Conservation (phyloP, 1,140 invertebrate genomes). For the Venturia canescens region DNA sequence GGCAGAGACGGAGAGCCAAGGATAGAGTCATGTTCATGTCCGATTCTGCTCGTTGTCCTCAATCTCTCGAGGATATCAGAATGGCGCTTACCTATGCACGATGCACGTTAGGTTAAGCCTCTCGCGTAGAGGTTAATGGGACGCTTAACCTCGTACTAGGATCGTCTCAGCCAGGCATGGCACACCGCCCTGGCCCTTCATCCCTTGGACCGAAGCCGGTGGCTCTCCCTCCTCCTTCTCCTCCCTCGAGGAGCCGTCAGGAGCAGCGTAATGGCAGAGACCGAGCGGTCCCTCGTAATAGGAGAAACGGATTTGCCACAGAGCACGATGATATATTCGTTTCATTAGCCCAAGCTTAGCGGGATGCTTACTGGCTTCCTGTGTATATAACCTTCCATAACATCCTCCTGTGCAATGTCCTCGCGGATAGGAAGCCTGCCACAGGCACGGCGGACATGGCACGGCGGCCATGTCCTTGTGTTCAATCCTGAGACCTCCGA, state of each 20-base stretch:
- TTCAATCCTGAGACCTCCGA: background rate
- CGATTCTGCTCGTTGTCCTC: constrained; percentile 34
- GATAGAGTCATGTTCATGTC: constrained; percentile 33
- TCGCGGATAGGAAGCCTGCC: background rate
- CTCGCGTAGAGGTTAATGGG: constrained; percentile 64
- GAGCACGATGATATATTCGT: constrained; percentile 70
- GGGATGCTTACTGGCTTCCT: constrained; percentile 14
- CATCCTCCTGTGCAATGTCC: background rate
- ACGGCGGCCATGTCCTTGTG: background rate
- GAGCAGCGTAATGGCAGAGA: constrained; percentile 63
- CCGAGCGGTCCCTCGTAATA: constrained; percentile 66
- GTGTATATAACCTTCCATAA: constrained; percentile 2
- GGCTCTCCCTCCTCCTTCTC: background rate
- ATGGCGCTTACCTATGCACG: constrained; percentile 48
- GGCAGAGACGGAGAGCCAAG: background rate
- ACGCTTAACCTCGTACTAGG: constrained; percentile 62
- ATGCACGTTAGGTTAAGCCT: constrained; percentile 51
- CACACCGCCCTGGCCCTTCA: background rate
- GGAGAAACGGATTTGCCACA: constrained; percentile 68
- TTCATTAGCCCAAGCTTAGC: constrained; percentile 67
- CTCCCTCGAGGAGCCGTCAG: constrained; percentile 47
- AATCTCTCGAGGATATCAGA: constrained; percentile 33
- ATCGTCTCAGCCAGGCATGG: constrained; percentile 27
- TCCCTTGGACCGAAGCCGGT: background rate
- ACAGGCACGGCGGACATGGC: background rate